phyloP scores from a whole-genome alignment of 1,140 invertebrate genomes.

The Drosophila tropicalis region DNA sequence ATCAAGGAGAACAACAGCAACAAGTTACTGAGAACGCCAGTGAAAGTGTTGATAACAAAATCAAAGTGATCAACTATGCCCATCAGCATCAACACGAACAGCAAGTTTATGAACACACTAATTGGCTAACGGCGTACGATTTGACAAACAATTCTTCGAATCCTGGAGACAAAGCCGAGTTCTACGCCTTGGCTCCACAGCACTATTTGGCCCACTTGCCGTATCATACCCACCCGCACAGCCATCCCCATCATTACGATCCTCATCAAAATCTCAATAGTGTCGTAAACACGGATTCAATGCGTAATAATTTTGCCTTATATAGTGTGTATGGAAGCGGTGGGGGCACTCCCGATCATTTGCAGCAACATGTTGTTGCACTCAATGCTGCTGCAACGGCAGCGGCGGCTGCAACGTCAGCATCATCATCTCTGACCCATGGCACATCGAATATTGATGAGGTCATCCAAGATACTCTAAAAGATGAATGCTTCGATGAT shows the following conservation, averaged over 20 bases:
- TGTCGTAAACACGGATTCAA: conserved; percentile 68
- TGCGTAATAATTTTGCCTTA: conserved; percentile 75
- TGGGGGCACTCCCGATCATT: conserved; percentile 33
- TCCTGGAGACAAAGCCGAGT: conserved; percentile 50
- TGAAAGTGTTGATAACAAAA: conserved; percentile 76
- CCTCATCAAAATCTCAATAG: conserved; percentile 40
- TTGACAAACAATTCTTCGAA: conserved; percentile 54
- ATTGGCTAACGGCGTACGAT: conserved; percentile 57
- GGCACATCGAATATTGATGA: conserved; percentile 73
- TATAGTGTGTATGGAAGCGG: conserved; percentile 65
- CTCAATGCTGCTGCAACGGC: conserved; percentile 49
- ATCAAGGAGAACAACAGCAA: conserved; percentile 40
- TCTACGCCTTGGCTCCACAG: conserved; percentile 59
- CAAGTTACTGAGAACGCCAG: conserved; percentile 39
- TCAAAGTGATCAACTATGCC: conserved; percentile 76
- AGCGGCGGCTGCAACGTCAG: conserved; percentile 48
- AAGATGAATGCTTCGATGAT: conserved; percentile 78
- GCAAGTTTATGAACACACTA: conserved; percentile 39
- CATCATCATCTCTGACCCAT: not conserved
- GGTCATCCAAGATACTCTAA: conserved; percentile 80
- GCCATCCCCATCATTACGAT: conserved; percentile 54
- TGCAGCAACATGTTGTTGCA: conserved; percentile 58
- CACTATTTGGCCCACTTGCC: conserved; percentile 58
- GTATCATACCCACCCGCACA: conserved; percentile 42
- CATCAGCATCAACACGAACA: conserved; percentile 53